These are phyloP conservation scores for Drosophila mulleri DNA, from an alignment of 2,888 invertebrate species.

Conservation along the genomic window DNA sequence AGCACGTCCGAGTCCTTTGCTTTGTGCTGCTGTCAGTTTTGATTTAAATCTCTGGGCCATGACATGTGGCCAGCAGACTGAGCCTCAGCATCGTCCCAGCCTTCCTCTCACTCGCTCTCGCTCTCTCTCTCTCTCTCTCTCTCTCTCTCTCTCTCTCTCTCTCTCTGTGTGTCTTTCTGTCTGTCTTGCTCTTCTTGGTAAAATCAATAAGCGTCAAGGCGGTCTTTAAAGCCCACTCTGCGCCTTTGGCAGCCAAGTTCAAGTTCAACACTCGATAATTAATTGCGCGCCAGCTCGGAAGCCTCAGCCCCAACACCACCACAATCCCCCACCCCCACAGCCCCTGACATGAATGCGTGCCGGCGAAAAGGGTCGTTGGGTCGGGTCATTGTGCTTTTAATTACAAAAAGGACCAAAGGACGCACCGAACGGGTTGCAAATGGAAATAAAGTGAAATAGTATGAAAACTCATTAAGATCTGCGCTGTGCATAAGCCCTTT, in stretches of 20 bases:
- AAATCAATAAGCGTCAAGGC: conserved; percentile 62
- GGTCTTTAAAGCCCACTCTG: conserved; percentile 38
- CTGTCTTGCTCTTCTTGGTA: background rate
- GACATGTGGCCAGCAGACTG: conserved; percentile 75
- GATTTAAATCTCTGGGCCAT: conserved; percentile 75
- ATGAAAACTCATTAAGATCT: conserved; percentile 76
- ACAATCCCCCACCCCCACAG: background rate
- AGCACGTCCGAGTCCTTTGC: conserved; percentile 19
- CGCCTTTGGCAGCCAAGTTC: conserved; percentile 58
- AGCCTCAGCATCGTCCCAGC: background rate
- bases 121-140: background rate
- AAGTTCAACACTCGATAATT: conserved; percentile 81
- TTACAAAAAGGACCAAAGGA: conserved; percentile 59
- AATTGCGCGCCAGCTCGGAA: conserved; percentile 58
- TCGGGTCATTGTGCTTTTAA: conserved; percentile 79
- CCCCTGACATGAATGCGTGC: conserved; percentile 56
- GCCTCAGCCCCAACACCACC: conserved; percentile 1
- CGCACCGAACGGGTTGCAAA: conserved; percentile 19
- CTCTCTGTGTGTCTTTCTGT: background rate
- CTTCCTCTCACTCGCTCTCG: background rate
- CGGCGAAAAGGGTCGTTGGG: conserved; percentile 51
- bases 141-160: background rate
- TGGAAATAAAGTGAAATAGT: conserved; percentile 42
- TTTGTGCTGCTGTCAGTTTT: conserved; percentile 69
- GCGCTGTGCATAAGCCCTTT: conserved; percentile 49